phyloP scores from a whole-genome alignment of 2,888 invertebrate species.

The Agonopterix subpropinquella region DNA sequence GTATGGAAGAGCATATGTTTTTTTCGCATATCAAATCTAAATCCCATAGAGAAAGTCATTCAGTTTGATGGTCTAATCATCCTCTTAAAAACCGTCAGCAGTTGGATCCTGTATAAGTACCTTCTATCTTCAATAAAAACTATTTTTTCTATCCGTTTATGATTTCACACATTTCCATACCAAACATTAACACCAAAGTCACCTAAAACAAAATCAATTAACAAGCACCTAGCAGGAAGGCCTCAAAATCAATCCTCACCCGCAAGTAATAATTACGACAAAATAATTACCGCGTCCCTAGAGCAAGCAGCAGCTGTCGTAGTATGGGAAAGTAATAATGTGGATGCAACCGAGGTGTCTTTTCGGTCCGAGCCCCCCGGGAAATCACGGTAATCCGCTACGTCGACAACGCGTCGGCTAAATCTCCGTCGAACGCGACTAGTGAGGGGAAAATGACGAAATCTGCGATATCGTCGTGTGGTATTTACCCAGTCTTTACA shows the following conservation, averaged over 20 bases:
- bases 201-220: neutral
- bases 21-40: too few relatives aligned
- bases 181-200: too few relatives aligned
- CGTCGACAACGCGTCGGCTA: slow-evolving; percentile 55
- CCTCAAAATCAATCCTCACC: slow-evolving; percentile 9
- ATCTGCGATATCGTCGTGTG: neutral
- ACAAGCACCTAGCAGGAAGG: neutral
- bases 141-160: too few relatives aligned
- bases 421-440: slow-evolving; percentile 53
- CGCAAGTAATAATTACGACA: slow-evolving; percentile 28
- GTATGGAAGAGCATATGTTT: too few relatives aligned
- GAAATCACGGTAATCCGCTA: slow-evolving; percentile 72
- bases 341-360: slow-evolving; percentile 67
- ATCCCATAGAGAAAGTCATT: too few relatives aligned
- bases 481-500: too few relatives aligned
- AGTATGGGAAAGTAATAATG: slow-evolving; percentile 69
- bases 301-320: slow-evolving; percentile 19
- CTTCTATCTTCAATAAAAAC: too few relatives aligned
- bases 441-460: slow-evolving; percentile 27
- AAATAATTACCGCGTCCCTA: slow-evolving; percentile 51
- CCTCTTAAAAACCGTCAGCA: too few relatives aligned
- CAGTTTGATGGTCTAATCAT: too few relatives aligned
- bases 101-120: too few relatives aligned
- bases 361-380: slow-evolving; percentile 68
- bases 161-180: too few relatives aligned